A percentile compares a stretch with the other conserved stretches of the same genome.
These are phyloP conservation scores for Dioctria linearis DNA, from an alignment of 2,888 invertebrate species.

Conservation along the genomic window DNA sequence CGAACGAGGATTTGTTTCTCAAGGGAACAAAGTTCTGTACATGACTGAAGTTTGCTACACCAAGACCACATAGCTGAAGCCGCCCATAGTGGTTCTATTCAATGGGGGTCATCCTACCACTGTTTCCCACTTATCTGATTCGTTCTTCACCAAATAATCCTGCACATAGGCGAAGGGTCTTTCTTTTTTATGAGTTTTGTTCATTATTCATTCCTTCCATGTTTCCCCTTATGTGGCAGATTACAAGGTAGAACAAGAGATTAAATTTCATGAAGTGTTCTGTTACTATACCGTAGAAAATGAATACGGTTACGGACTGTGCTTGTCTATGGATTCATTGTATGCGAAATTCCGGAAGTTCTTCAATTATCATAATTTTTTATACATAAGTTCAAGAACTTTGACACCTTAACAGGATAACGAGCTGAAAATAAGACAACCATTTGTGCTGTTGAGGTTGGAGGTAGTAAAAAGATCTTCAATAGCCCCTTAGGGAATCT, in stretches of 20 bases:
- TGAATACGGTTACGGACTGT: too few species aligned
- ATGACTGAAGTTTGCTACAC: conserved; percentile 35
- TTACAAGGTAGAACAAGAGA: conserved; percentile 50
- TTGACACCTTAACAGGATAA: too few species aligned
- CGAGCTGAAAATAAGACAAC: too few species aligned
- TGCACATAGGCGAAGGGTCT: conserved; percentile 13
- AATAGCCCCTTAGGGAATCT: too few species aligned
- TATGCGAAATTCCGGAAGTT: too few species aligned
- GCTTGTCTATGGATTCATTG: too few species aligned
- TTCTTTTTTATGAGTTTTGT: conserved; percentile 34
- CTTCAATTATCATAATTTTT: too few species aligned
- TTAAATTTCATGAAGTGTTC: conserved; percentile 47
- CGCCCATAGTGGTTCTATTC: neutral
- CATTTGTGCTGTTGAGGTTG: too few species aligned
- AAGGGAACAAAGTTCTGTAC: conserved; percentile 41
- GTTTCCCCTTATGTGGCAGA: conserved; percentile 49
- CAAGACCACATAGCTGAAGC: conserved; percentile 20
- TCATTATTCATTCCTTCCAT: conserved; percentile 49
- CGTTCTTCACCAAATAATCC: conserved; percentile 12
- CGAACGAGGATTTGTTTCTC: conserved; percentile 50
- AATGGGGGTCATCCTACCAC: neutral
- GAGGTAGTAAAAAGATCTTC: too few species aligned
- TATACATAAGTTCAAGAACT: too few species aligned
- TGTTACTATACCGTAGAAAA: neutral
- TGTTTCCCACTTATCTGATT: conserved; percentile 28